Evolutionary conservation across 2,888 invertebrate species (phyloP), one percentile per base, ranked within the genome.

Genomic region (Hydrotaea diabolus): DNA sequence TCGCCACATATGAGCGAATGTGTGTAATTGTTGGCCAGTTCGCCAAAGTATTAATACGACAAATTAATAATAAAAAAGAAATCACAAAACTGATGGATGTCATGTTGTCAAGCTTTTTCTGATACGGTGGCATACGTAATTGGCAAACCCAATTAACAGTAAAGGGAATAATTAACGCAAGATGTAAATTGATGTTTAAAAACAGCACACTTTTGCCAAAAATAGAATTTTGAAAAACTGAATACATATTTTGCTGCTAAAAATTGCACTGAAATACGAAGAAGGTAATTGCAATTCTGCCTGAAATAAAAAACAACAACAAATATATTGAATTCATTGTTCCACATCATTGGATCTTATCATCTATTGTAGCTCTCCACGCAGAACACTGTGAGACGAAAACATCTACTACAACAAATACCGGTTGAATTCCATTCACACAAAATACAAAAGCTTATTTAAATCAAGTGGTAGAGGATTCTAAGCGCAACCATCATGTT

Each of bases 401-500:
- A 77, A 19, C 17, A 26, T 19, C 0, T 15, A 46, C 31, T 43
- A 11, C 5, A 43, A 43, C 0, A 69, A 59, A 71, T 69, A 77
- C 66, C 73, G 77, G 66, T 77, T 77, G 46, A 77, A 49, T 72
- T 43, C 3, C 19, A 23, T 26, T 59, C 26, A 7, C 59, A 59
- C 36, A 36, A 36, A 3, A 43, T 43, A 13, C 13, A 49, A 66
- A 66, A n/a, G 66, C 66, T 59, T 9, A n/a, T 49, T 19, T 43
- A 7, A 66, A 66, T 39, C 19, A 21, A 66, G 13, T 9, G n/a
- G n/a, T n/a, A n/a, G n/a, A n/a, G n/a, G n/a, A 13, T 17, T 66
- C 39, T 19, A 66, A 64, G 39, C n/a, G 39, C 39, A 66, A 59
- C 19, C n/a, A n/a, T n/a, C 13, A 15, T 53, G 80, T 80, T 80